Percentiles rank a stretch among this genome's conserved stretches.
Conservation (phyloP, 2,888 invertebrate genomes). For the Agrotis ipsilon region DNA sequence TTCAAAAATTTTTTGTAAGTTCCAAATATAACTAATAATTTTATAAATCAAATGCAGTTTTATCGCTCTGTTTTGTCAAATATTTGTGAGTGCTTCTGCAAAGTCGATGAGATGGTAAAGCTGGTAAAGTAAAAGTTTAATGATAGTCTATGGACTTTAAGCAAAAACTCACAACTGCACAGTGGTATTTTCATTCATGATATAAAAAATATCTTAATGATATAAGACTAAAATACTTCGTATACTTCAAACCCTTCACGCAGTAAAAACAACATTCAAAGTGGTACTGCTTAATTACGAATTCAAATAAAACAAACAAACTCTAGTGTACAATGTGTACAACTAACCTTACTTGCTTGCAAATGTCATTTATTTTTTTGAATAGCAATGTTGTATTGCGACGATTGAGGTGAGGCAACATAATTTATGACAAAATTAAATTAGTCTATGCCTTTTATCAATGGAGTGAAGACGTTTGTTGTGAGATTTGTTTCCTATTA, state of each 20-base stretch:
- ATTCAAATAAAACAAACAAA: background rate
- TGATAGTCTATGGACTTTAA: constrained; percentile 39
- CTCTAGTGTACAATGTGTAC: constrained; percentile 18
- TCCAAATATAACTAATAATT: background rate
- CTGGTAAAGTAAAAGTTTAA: too few relatives aligned
- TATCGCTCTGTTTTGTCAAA: rapidly evolving
- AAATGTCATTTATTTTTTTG: constrained; percentile 42
- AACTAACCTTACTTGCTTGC: constrained; percentile 5
- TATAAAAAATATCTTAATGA: too few relatives aligned
- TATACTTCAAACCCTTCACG: too few relatives aligned
- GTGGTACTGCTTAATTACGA: too few relatives aligned
- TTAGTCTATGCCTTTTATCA: constrained; percentile 88
- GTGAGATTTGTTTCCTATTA: constrained; percentile 87
- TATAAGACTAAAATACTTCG: too few relatives aligned
- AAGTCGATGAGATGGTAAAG: background rate
- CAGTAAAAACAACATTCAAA: too few relatives aligned
- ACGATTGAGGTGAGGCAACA: constrained; percentile 47
- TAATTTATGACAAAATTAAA: constrained; percentile 52
- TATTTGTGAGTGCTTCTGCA: too few relatives aligned
- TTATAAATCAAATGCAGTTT: too few relatives aligned
- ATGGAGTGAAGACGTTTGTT: constrained; percentile 86
- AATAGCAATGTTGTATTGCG: constrained; percentile 50
- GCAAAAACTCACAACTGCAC: background rate
- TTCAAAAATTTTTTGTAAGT: background rate
- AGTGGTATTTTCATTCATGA: background rate